Base-by-base conservation (phyloP, 2,797 vertebrate genomes). In the Malacoraja senta region DNA sequence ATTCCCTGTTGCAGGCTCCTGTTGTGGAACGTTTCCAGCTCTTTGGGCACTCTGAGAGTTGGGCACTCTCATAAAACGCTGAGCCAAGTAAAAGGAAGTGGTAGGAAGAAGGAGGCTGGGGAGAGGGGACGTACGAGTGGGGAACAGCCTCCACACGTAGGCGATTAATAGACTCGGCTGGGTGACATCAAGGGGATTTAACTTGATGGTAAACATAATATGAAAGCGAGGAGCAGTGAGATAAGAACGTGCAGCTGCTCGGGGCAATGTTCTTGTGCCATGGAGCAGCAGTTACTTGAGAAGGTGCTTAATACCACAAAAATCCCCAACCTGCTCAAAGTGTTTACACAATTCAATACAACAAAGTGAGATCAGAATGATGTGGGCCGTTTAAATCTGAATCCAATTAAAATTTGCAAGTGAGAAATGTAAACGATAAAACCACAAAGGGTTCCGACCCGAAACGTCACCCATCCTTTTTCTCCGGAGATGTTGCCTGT, bases 331-430 rank as follows among this genome's bases (percentile, higher is more conserved):
- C 71, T 8, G 44, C 17, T 76, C 84, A 65, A 10, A 88, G 35
- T 68, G 63, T 88, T 88, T 88, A 88, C 84, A 88, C n/a, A 88
- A 32, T 88, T 65, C 35, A 19, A 32, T 32, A 32, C 83, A 32
- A 65, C 83, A 86, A 68, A 35, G 63, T 9, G 84, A 88, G 63
- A 88, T 88, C 84, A 68, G 84, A 68, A 88, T 88, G n/a, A 88
- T 68, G 61, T 10, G 84, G 84, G 84, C 32, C 12, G n/a, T 88
- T 88, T 68, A 88, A 88, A 21, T 88, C 84, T 68, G 84, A 88
- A 88, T 68, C 63, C 84, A 88, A 88, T 88, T 88, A 88, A 88
- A 68, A 35, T 68, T 68, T 88, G 63, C 3, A 3, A n/a, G 32
- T 21, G 61, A 68, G 21, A 88, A 88, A 88, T 35, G 84, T 32